Evolutionary conservation across 2,113 vertebrate genomes (phyloP), one percentile per base, ranked within the genome.

Genomic region (Protobothrops flavoviridis): DNA sequence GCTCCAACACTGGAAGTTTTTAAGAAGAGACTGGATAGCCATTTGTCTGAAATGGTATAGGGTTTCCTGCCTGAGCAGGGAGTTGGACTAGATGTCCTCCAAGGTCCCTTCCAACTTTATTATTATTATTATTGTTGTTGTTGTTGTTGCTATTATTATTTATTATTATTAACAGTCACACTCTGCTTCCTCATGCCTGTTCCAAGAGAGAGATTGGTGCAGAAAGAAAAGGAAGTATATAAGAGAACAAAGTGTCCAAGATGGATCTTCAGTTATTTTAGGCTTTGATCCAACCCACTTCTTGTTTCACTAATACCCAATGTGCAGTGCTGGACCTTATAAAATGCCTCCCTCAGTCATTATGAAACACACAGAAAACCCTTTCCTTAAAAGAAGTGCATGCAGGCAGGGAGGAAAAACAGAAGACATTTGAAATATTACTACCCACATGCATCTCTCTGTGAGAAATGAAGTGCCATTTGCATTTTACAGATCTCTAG

Each of bases 401-500:
- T 20, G 7, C 17, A 43, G n/a, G 17, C 48, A 33, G 52, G n/a
- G 20, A 90, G 23, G 61, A 50, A 43, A 55, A 87, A 10, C 52
- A 89, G 61, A 48, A 81, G 4, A 56, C 26, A 5, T 45, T 81
- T 39, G 26, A 88, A 55, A 21, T 43, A 89, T 52, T 56, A 81
- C 39, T 57, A 52, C 45, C 29, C 57, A 88, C 45, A 15, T 52
- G 52, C 45, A 64, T 39, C 52, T 57, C 24, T 48, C 24, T 57
- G 23, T 85, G 13, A 89, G 15, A 57, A 33, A 23, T 10, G 29
- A 93, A 33, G 48, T 5, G 53, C 4, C 81, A 90, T 9, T 3
- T 0, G 6, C 5, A 0, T 95, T 96, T 96, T 96, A 96, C 17
- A 33, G 29, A 87, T 45, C 6, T 90, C 93, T 5, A 15, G 94